Percentiles rank a stretch among this genome's conserved stretches.
Evolutionary conservation across 2,113 vertebrate genomes (phyloP).

Genomic region (Misgurnus anguillicaudatus): DNA sequence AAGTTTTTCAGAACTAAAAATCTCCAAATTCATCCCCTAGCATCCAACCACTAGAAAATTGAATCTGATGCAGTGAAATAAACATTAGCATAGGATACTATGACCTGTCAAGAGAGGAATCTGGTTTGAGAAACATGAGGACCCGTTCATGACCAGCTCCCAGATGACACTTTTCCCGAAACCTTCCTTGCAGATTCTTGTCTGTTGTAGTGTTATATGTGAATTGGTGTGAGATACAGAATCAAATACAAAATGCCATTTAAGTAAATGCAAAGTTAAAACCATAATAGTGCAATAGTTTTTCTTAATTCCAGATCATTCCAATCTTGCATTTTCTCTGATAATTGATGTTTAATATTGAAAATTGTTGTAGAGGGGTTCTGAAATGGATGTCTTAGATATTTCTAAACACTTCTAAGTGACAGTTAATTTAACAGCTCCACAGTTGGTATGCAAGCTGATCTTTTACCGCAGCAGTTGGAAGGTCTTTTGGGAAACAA

Average conservation of each 20-base stretch:
- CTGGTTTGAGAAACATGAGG: slow-evolving; percentile 7
- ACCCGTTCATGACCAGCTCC: not conserved
- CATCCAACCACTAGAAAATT: slow-evolving; percentile 25
- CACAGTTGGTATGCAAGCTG: not conserved
- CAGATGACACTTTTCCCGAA: not conserved
- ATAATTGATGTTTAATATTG: not conserved
- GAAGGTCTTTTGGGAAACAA: slow-evolving; percentile 21
- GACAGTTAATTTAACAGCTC: slow-evolving; percentile 16
- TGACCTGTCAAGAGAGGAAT: slow-evolving; percentile 39
- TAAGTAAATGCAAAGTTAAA: no score
- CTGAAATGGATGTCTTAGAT: not conserved
- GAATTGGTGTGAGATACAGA: not conserved
- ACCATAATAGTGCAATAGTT: no score
- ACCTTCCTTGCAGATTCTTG: not conserved
- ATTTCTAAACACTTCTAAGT: not conserved
- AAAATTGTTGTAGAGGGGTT: not conserved
- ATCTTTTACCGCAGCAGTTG: not conserved
- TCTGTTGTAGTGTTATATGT: not conserved
- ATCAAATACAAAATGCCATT: no score
- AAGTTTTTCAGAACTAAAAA: no score
- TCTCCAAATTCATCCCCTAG: not conserved
- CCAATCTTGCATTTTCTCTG: not conserved
- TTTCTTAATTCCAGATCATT: no score
- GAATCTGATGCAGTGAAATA: slow-evolving; percentile 47
- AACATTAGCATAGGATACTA: slow-evolving; percentile 52